A percentile compares a stretch with the other conserved stretches of the same genome.
Evolutionary conservation across 2,888 invertebrate species (phyloP).

Genomic region (Ryuthela nishihirai): DNA sequence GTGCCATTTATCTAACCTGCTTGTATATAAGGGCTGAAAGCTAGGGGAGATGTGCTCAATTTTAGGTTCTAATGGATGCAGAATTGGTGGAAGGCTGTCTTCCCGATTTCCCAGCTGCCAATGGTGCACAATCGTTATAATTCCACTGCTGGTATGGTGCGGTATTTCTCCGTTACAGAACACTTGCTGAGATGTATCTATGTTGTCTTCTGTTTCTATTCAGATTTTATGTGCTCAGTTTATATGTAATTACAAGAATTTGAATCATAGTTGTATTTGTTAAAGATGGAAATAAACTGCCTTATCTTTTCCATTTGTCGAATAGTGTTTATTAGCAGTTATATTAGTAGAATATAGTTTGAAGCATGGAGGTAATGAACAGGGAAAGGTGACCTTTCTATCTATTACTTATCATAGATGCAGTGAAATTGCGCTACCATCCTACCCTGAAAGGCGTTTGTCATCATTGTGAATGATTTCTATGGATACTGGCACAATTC

Average conservation of each 20-base stretch:
- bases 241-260: constrained; percentile 24
- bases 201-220: constrained; percentile 16
- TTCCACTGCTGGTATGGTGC: constrained; percentile 1
- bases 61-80: background rate
- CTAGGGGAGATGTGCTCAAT: constrained; percentile 13
- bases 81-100: constrained; percentile 9
- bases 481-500: too few species aligned
- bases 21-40: constrained; percentile 7
- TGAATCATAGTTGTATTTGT: constrained; percentile 31
- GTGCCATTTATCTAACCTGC: too few species aligned
- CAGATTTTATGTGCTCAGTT: constrained; percentile 26
- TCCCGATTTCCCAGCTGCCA: constrained; percentile 12
- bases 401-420: too few species aligned
- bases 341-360: too few species aligned
- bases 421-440: too few species aligned
- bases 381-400: too few species aligned
- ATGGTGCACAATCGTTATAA: constrained; percentile 8
- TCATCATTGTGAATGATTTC: too few species aligned
- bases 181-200: constrained; percentile 7
- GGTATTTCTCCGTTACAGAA: background rate
- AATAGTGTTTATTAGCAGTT: too few species aligned
- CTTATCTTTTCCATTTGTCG: constrained; percentile 34
- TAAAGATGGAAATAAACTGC: constrained; percentile 29
- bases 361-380: too few species aligned
- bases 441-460: too few species aligned